Evolutionary conservation across 2,888 invertebrate species (phyloP).

Genomic region (Nomada goodeniana): DNA sequence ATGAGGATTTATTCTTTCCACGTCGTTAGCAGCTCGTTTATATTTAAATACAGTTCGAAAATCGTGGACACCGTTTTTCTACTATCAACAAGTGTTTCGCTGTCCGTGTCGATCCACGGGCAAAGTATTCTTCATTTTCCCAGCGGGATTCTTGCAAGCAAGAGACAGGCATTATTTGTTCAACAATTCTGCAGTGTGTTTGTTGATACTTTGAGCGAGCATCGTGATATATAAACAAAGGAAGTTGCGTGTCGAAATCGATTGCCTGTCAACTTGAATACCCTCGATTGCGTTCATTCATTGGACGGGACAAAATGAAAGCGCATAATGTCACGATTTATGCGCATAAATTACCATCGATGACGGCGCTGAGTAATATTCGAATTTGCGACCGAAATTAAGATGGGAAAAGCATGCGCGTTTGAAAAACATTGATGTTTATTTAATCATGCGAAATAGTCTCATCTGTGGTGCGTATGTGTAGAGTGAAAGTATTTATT

Average conservation of each 20-base stretch:
- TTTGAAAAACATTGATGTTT: too few species aligned
- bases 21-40: not conserved
- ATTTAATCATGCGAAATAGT: too few species aligned
- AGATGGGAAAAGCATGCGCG: too few species aligned
- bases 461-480: too few species aligned
- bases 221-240: not conserved
- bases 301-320: conserved; percentile 30
- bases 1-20: too few species aligned
- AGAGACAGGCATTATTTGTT: not conserved
- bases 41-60: not conserved
- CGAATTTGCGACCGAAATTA: too few species aligned
- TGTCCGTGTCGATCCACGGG: not conserved
- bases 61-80: not conserved
- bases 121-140: not conserved
- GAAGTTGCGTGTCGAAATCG: not conserved
- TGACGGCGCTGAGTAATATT: too few species aligned
- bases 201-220: not conserved
- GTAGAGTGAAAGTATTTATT: too few species aligned
- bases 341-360: too few species aligned
- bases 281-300: too few species aligned
- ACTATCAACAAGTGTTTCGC: conserved; percentile 17
- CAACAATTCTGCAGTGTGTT: not conserved
- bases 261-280: not conserved
- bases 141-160: not conserved
- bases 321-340: not conserved